Base-by-base conservation (phyloP, 2,888 invertebrate species). In the Dicycla oo region DNA sequence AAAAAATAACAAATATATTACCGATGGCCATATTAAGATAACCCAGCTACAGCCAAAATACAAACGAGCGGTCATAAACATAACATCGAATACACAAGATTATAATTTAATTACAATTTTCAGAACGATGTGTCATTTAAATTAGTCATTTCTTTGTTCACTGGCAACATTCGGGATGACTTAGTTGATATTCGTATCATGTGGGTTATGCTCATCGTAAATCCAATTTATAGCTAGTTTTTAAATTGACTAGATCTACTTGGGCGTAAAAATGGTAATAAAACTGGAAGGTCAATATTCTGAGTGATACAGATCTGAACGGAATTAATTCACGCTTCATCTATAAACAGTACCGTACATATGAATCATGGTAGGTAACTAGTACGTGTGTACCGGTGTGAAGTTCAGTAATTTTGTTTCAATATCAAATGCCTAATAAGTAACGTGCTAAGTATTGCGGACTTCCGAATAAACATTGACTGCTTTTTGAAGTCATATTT, bases 211-310 rank as follows among this genome's bases (percentile, higher is more conserved):
- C 81, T 80, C 74, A 49, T 82, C 81, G 78, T 80, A 79, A 78
- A 54, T 64, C 61, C 70, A 85, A 81, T 93, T 93, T 93, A 93
- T 90, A 80, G 87, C 84, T 81, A 82, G 76, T 86, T 88, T 88
- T 86, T 79, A 70, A 65, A 73, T 69, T 81, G 75, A 75, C 76
- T 77, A 78, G 80, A 83, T 82, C 79, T 82, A 86, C 82, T 84
- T 83, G 85, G 76, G 63, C 83, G 87, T 91, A 88, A 91, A 92
- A 92, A 88, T 82, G 72, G 83, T 87, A 84, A 91, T 92, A 91
- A 93, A 93, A 88, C 63, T 38, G 84, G 90, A 92, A 93, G 94
- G 93, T 93, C 92, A 92, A 90, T 86, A 90, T 88, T 87, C 91
- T 79, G 57, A 70, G 58, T 82, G 90, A 87, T 92, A 90, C 78